These are phyloP conservation scores for Microctenopoma lineatum DNA, from an alignment of 2,797 vertebrate species.

Conservation along the genomic window DNA sequence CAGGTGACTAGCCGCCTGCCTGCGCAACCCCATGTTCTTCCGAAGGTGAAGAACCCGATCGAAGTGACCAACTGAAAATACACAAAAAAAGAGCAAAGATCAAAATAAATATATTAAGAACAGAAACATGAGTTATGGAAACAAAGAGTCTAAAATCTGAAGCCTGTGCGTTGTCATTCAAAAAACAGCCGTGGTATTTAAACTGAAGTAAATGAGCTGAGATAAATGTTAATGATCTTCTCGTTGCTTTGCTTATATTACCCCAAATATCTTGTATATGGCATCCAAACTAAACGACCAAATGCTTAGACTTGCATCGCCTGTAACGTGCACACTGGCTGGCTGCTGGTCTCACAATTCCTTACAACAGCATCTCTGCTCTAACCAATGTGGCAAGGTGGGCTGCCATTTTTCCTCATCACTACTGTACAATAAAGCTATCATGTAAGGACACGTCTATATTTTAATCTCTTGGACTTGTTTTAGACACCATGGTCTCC, in stretches of 20 bases:
- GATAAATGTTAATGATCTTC: slow-evolving; percentile 91
- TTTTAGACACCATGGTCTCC: slow-evolving; percentile 25
- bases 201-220: slow-evolving; percentile 83
- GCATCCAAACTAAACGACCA: slow-evolving; percentile 77
- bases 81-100: slow-evolving; percentile 49
- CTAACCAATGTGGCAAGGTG: slow-evolving; percentile 90
- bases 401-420: slow-evolving; percentile 68
- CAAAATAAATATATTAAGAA: slow-evolving; percentile 65
- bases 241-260: slow-evolving; percentile 96
- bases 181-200: slow-evolving; percentile 80
- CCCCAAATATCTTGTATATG: slow-evolving; percentile 86
- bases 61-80: slow-evolving; percentile 48
- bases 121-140: slow-evolving; percentile 75
- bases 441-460: slow-evolving; percentile 64
- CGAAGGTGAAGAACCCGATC: slow-evolving; percentile 88
- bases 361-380: slow-evolving; percentile 84
- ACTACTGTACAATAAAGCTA: slow-evolving; percentile 50
- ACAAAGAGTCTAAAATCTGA: slow-evolving; percentile 78
- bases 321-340: slow-evolving; percentile 88
- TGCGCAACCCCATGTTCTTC: slow-evolving; percentile 99
- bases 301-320: slow-evolving; percentile 83
- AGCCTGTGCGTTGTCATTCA: slow-evolving; percentile 90
- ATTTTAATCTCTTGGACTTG: slow-evolving; percentile 46
- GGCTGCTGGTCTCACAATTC: slow-evolving; percentile 85
- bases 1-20: slow-evolving; percentile 99